Base-by-base conservation (phyloP, 2,113 vertebrate genomes). In the Forbesichthys papilliferus region DNA sequence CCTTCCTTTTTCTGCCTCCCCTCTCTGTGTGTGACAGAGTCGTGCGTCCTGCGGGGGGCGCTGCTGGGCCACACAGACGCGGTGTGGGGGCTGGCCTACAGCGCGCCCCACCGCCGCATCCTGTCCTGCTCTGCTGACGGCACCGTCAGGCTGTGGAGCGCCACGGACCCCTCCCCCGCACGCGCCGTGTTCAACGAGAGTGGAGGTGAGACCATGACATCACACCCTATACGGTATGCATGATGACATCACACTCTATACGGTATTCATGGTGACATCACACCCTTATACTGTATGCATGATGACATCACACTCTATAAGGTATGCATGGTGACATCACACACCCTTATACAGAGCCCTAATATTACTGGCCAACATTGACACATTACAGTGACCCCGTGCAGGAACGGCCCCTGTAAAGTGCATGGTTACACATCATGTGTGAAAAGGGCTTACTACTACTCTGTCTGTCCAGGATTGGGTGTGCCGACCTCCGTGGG, bases 61-160 rank as follows among this genome's bases (percentile, higher is more conserved):
- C 92, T 96, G 80, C 86, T 92, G 2, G 97, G 96, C 53, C 97
- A 99, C 87, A 93, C 93, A 0, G 96, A 98, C 78, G 89, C 95
- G 0, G 95, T 98, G 27, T 99, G 96, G 96, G 95, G 94, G 5
- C 76, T 99, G 86, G 96, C 94, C 57, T 98, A 97, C 73, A 96
- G 96, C 75, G 90, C 93, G 0, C 80, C 90, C 14, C 95, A 98
- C 75, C 95, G 94, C 61, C 94, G 95, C 27, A 90, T 99, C 82
- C 85, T 98, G 47, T 99, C 96, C 61, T 97, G 95, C 76, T 96
- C 96, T 3, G 96, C 94, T 3, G 97, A 99, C 8, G 95, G 96
- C 64, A 98, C 95, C 7, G 92, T 99, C 54, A 92, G 96, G 49
- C 83, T 99, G 0, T 99, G 97, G 97, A 93, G 92, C 60, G 92